Base-by-base conservation (phyloP, 30 jellyfish, hydroid and myxozoan genomes). In the Aurelia sp. region DNA sequence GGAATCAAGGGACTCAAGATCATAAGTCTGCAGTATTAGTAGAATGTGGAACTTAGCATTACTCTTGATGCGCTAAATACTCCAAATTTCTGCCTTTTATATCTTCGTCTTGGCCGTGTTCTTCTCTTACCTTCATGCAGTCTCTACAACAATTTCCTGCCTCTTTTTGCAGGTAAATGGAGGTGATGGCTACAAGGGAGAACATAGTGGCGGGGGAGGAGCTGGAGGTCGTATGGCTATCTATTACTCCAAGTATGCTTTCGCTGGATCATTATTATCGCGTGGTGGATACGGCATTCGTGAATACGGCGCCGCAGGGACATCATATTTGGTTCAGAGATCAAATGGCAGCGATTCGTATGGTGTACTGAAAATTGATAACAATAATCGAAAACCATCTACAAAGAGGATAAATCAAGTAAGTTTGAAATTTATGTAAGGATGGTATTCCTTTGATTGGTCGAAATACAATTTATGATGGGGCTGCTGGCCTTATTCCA, bases 151-250 rank as follows among this genome's bases (percentile, higher is more conserved):
- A 44, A 44, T 44, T 8, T 20, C 15, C 3, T 76, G 35, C 53
- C 16, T 19, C 17, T 18, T 52, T 40, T 40, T 51, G 1, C 67
- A 81, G 91, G 91, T 67, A 11, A 81, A 81, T 57, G 91, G 91
- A 0, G 91, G 91, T 27, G 84, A 81, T 67, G 91, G 91, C 0
- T 81, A 47, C 77, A 66, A 67, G 50, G 91, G 91, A 12, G 38
- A 51, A 50, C 91, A 81, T 67, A 68, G 84, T 33, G 93, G 93
- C 4, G 93, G 93, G 5, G 93, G 93, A n/a, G 93, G 93, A 63
- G 93, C 93, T 21, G 93, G 93, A 16, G 93, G 93, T 24, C 57
- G 93, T 7, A n/a, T 72, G 72, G 93, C 93, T 2, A 62, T 84
- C 31, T 84, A 84, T 35, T 84, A 71, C 62, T 18, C 71, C 2